Base-by-base conservation (phyloP, 37 sponge, comb jelly and placozoan genomes). In the Haliclona indistincta region DNA sequence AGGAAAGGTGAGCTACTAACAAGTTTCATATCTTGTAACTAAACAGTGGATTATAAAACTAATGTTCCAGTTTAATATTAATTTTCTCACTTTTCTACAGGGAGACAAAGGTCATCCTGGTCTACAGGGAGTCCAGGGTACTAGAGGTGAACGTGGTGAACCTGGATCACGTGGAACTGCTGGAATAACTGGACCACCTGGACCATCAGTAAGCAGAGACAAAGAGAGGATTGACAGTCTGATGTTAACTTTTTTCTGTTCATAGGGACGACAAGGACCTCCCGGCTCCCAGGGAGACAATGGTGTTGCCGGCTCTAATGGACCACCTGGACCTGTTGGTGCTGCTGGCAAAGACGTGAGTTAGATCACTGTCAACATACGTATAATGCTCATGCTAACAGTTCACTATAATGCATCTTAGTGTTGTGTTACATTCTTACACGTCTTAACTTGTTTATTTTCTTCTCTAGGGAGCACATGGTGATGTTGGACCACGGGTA, bases 101-200 rank as follows among this genome's bases (percentile, higher is more conserved):
- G 15, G 17, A 11, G 45, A 41, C 26, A 38, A 34, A 35, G 78
- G 78, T 45, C 37, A 66, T 1, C 52, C 38, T 35, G 81, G 81
- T 20, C 42, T 61, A 6, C 41, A 5, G 61, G 61, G 61, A 58
- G 22, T 20, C 7, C 61, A 6, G 22, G 61, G 61, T 20, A 7
- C 61, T 29, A 58, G 6, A 15, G 61, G 61, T 7, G 5, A 26
- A 58, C 61, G 17, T 25, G 87, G 87, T 35, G 63, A 54, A 25
- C 32, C 38, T 25, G 87, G 87, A 7, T 4, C 20, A 32, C 75
- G 63, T 30, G 87, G 87, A 80, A 54, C 64, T 20, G 17, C 80
- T 17, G 87, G 87, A 41, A 34, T 64, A 0, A 33, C 75, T 45
- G 89, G 87, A 61, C 75, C 76, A 34, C 29, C 80, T 58, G 87